A percentile compares a stretch with the other conserved stretches of the same genome.
Evolutionary conservation across 53 echinoderm and acorn worm species (phyloP).

Genomic region (Holothuria scabra): DNA sequence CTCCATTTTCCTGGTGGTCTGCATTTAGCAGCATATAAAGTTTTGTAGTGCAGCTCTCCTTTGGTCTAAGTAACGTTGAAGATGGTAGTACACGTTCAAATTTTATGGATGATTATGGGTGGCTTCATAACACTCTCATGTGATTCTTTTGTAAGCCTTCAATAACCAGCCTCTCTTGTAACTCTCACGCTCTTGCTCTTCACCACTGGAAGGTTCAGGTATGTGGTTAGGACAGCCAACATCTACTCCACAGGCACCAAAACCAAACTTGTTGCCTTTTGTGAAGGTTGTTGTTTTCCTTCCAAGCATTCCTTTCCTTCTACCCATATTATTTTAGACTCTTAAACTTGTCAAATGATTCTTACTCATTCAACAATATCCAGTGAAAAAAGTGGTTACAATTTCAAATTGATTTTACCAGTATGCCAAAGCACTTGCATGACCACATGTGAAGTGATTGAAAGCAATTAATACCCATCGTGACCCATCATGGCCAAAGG

Average conservation of each 20-base stretch:
- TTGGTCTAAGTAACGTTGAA: neutral
- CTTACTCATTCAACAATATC: too few species aligned
- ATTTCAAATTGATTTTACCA: too few species aligned
- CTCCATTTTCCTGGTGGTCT: neutral
- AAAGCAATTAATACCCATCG: too few species aligned
- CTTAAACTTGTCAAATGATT: too few species aligned
- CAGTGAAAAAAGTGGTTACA: too few species aligned
- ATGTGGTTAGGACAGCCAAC: neutral
- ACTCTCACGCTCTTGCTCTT: neutral
- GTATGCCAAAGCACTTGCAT: too few species aligned
- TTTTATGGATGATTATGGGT: neutral
- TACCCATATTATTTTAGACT: neutral
- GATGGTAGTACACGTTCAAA: neutral
- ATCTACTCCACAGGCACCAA: too few species aligned
- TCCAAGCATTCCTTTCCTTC: constrained; percentile 28
- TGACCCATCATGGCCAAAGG: too few species aligned
- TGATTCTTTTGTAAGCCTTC: neutral
- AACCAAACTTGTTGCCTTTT: constrained; percentile 5
- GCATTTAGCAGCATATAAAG: neutral
- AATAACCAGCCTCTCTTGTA: neutral
- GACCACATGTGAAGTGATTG: too few species aligned
- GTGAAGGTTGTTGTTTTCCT: constrained; percentile 7
- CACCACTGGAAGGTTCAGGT: neutral
- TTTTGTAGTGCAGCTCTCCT: neutral
- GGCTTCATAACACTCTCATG: constrained; percentile 14